These are phyloP conservation scores for Amphiura filiformis DNA, from an alignment of 35 echinoderm and acorn worm genomes.

Conservation along the genomic window DNA sequence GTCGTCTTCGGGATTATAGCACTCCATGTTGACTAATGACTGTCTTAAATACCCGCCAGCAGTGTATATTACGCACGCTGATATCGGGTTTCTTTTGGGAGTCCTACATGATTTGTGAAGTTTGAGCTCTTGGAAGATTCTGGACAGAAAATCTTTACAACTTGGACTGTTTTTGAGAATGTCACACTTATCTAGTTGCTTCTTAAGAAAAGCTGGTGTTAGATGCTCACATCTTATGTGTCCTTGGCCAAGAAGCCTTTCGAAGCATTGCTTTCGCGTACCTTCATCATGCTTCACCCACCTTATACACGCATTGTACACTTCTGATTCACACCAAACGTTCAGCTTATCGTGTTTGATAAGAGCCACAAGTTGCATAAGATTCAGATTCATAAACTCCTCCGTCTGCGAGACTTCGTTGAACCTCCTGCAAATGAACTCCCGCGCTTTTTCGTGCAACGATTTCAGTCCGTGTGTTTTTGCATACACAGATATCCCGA, in stretches of 20 bases:
- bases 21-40: constrained; percentile 81
- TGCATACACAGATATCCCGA: constrained; percentile 86
- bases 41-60: constrained; percentile 89
- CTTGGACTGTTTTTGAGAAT: constrained; percentile 64
- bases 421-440: constrained; percentile 84
- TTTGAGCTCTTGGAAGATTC: constrained; percentile 86
- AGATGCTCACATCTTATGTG: constrained; percentile 82
- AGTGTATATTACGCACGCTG: constrained; percentile 86
- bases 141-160: constrained; percentile 91
- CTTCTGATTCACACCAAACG: constrained; percentile 93
- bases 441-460: constrained; percentile 51
- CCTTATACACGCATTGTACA: constrained; percentile 84
- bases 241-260: constrained; percentile 76
- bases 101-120: constrained; percentile 66
- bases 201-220: constrained; percentile 86
- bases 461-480: constrained; percentile 61
- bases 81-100: constrained; percentile 65
- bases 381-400: constrained; percentile 87
- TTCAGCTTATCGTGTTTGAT: constrained; percentile 86
- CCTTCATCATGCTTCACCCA: constrained; percentile 83
- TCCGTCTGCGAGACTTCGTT: constrained; percentile 86
- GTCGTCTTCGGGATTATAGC: constrained; percentile 82
- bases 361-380: constrained; percentile 63
- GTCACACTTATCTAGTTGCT: constrained; percentile 83
- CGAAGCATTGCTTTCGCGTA: constrained; percentile 64